Evolutionary conservation across 2,113 vertebrate species (phyloP), one percentile per base, ranked within the genome.

Genomic region (Onychostruthus taczanowskii): DNA sequence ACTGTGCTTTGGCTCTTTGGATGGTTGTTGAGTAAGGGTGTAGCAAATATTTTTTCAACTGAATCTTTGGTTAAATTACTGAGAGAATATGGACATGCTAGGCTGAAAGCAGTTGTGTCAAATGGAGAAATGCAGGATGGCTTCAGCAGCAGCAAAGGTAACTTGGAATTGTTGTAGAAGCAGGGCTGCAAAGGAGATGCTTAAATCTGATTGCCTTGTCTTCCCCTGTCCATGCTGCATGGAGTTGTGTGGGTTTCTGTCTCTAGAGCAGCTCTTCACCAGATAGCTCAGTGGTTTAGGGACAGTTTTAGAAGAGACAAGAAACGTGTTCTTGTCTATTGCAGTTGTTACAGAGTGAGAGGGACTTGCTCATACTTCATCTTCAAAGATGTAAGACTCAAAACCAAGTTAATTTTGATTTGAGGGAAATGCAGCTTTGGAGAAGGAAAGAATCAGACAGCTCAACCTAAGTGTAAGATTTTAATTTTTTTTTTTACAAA

Each of bases 21-120:
- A 11, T 67, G 77, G 56, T 41, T 1, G 0, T 1, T 9, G 62
- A 55, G 27, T 9, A 68, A 28, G 27, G 41, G 2, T 18, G 8
- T 28, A 61, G 58, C 24, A 64, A 72, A 59, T 58, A 17, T 15
- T 7, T 26, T 26, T 70, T 17, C 41, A 56, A 0, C 41, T 63
- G 50, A 22, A 41, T 37, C 22, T 18, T 35, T 19, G 6, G 4
- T 41, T 55, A 70, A 33, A 23, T 89, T 85, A 44, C 64, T 58
- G 33, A 27, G 39, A 31, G 39, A 20, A 10, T 15, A 2, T 1
- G 6, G 41, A 22, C 10, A 2, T 0, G 0, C 16, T 23, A 13
- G n/a, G 41, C 72, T n/a, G 41, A 35, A 70, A 81, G 33, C n/a
- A 15, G 22, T 20, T 9, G 8, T 67, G 52, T 33, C 18, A 24